Base-by-base conservation (phyloP, 1,140 invertebrate genomes). In the Aphidius gifuensis region DNA sequence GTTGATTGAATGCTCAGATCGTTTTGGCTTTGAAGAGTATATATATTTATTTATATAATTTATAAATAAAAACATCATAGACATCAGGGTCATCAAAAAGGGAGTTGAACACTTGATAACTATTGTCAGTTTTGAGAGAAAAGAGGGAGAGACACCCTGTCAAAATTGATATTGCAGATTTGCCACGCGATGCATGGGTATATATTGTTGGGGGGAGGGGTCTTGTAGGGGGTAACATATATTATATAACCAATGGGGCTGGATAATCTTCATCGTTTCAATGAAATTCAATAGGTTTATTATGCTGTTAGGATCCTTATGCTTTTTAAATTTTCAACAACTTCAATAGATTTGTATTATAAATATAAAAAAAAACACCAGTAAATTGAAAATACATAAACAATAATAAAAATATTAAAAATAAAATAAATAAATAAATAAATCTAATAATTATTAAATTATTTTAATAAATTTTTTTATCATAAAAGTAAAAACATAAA, bases 151-250 rank as follows among this genome's bases (percentile, higher is more conserved):
- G 65, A 62, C 67, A 74, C 67, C 69, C 70, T 77, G 74, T 76
- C 75, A 72, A 75, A 78, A 77, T 74, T 74, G 66, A 61, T 72
- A 71, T 68, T 70, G 68, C 66, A 71, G 72, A 78, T 77, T 76
- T 71, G 71, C 74, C 69, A 75, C 71, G 71, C 71, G 74, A 72
- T 75, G 53, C 64, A 47, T 58, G 43, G 48, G 58, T 42, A 42
- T 53, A 42, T 6, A 43, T 40, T 16, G 16, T 16, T 16, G 16
- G 16, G 16, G 16, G 16, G 16, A 16, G 16, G 16, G 16, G 0
- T 51, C 43, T 43, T 38, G 6, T 32, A 46, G 46, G 47, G 58
- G 11, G 47, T n/a, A 38, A 39, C n/a, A 45, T 32, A 7, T 50
- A 59, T 44, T 46, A 63, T 48, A 42, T 8, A 55, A 55, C 11